These are phyloP conservation scores for Diploscapter pachys DNA, from an alignment of 1,140 invertebrate species.

Conservation along the genomic window DNA sequence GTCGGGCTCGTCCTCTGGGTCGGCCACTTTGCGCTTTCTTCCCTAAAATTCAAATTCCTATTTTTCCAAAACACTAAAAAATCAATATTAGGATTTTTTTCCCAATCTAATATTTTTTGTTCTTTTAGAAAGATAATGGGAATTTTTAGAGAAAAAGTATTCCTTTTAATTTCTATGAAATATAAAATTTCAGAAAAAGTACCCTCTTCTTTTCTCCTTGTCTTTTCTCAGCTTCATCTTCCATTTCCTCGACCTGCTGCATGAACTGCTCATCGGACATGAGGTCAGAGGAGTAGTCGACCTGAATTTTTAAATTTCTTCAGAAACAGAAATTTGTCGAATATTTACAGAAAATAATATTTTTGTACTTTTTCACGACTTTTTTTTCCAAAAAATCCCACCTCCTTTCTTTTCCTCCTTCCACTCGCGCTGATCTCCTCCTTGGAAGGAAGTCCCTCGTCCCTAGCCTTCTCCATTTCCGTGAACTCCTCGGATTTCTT, in stretches of 20 bases:
- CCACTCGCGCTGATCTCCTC: slow-evolving; percentile 70
- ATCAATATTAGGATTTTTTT: too few relatives aligned
- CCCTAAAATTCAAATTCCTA: too few relatives aligned
- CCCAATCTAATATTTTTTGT: too few relatives aligned
- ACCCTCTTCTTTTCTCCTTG: background rate
- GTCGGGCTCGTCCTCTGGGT: background rate
- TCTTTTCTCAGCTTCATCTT: background rate
- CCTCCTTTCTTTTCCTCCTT: slow-evolving; percentile 84
- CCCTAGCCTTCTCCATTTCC: slow-evolving; percentile 41
- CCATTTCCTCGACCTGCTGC: slow-evolving; percentile 62
- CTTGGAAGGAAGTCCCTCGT: slow-evolving; percentile 67
- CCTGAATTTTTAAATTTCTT: slow-evolving; percentile 50
- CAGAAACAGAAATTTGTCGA: too few relatives aligned
- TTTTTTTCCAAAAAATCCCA: too few relatives aligned
- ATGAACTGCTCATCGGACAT: slow-evolving; percentile 93
- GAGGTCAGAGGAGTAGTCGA: slow-evolving; percentile 75
- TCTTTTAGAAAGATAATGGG: too few relatives aligned
- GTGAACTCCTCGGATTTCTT: slow-evolving; percentile 88
- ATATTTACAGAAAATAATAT: too few relatives aligned
- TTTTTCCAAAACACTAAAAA: too few relatives aligned
- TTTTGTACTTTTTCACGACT: too few relatives aligned
- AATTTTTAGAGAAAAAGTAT: too few relatives aligned
- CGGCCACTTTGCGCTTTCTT: slow-evolving; percentile 7
- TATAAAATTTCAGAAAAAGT: background rate
- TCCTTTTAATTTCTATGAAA: too few relatives aligned